Conservation (phyloP, 64 coral and sea anemone genomes). For the Porites australiensis region DNA sequence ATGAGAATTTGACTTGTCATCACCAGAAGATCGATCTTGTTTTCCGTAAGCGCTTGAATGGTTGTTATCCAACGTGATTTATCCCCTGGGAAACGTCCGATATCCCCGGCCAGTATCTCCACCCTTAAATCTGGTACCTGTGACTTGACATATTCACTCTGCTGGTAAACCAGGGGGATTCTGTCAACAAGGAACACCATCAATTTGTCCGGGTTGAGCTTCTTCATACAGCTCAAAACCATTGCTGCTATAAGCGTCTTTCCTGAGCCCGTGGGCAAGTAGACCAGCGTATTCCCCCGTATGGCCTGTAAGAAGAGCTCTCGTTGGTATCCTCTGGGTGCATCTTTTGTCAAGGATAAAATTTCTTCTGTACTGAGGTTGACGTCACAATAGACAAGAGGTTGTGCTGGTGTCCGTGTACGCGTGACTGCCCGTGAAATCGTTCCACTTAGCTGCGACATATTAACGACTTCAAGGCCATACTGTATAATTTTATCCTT, state of each 20-base stretch:
- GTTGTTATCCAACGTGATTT: slow-evolving; percentile 64
- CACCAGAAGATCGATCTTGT: slow-evolving; percentile 81
- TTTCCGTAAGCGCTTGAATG: slow-evolving; percentile 65
- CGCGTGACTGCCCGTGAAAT: background rate
- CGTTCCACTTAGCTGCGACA: background rate
- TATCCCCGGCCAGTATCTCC: slow-evolving; percentile 82
- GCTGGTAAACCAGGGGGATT: slow-evolving; percentile 91
- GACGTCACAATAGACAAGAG: slow-evolving; percentile 85
- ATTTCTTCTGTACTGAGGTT: slow-evolving; percentile 40
- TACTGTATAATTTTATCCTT: slow-evolving; percentile 52
- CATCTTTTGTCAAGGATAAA: slow-evolving; percentile 52
- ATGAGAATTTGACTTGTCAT: slow-evolving; percentile 93
- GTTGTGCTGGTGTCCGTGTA: background rate
- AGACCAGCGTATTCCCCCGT: slow-evolving; percentile 84
- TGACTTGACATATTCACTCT: slow-evolving; percentile 86
- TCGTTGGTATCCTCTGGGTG: slow-evolving; percentile 81
- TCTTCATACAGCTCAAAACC: slow-evolving; percentile 90
- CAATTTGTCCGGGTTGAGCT: slow-evolving; percentile 87
- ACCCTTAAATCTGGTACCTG: slow-evolving; percentile 77
- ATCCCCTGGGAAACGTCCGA: slow-evolving; percentile 62
- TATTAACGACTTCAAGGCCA: slow-evolving; percentile 83
- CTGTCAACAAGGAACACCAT: slow-evolving; percentile 91
- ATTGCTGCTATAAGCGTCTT: slow-evolving; percentile 93
- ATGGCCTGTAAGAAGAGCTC: slow-evolving; percentile 87
- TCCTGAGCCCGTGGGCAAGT: slow-evolving; percentile 95